Base-by-base conservation (phyloP, 2,113 vertebrate genomes). In the Peromyscus polionotus region DNA sequence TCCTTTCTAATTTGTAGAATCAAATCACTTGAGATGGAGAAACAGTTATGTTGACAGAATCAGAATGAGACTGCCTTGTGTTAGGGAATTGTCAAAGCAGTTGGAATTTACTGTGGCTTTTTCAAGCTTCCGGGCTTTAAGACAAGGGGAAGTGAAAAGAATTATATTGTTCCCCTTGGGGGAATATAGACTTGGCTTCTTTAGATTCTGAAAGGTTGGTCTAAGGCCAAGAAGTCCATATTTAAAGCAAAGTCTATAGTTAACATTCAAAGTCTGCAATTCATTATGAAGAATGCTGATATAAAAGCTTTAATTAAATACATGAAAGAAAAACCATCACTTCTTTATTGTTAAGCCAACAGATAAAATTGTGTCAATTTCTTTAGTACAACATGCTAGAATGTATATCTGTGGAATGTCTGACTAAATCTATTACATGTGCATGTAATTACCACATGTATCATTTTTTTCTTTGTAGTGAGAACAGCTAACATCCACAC, bases 1-100 rank as follows among this genome's bases (percentile, higher is more conserved):
- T 88, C 54, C 61, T 89, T 94, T 76, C 48, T 92, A 95, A 96
- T 96, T 97, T 97, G 70, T 17, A 90, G 92, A 93, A 91, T 95
- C 51, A 94, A 95, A 73, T 93, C 72, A 79, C 22, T 96, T 93
- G 61, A 91, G 67, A 89, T 80, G 14, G 70, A 79, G 84, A 95
- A 94, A 96, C 3, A 4, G 81, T 77, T 73, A 76, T 61, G 33
- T 77, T 65, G 68, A 48, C 86, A 54, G 81, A 77, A 73, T 95
- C 91, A 86, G 76, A 92, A 45, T 87, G 54, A 88, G 72, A 88
- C 36, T 87, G 93, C 31, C 24, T 26, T 76, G 81, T 51, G 17
- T 51, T 8, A 73, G 33, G 2, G 26, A 95, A 65, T 77, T 22
- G 89, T 88, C 61, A 89, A 68, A 85, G 80, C 51, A 90, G 28